Percentiles rank a stretch among this genome's conserved stretches.
Evolutionary conservation across 30 jellyfish, hydroid and myxozoan genomes (phyloP).

Genomic region (Aurelia aurita complex sp. Pacific): DNA sequence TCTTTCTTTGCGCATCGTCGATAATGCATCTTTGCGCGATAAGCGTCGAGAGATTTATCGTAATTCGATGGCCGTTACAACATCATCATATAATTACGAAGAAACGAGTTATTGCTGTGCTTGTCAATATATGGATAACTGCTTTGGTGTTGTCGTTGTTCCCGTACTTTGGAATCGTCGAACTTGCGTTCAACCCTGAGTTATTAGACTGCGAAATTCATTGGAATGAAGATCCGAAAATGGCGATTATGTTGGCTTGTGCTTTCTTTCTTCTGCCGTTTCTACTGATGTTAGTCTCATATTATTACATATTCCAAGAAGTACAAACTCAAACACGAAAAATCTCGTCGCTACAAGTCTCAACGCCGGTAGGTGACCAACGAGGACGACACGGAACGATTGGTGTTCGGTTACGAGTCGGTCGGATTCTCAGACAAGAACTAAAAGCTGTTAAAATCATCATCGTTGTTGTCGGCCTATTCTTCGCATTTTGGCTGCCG

Average conservation of each 20-base stretch:
- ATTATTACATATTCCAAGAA: slow-evolving; percentile 51
- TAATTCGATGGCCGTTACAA: slow-evolving; percentile 75
- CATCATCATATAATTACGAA: slow-evolving; percentile 47
- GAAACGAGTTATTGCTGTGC: slow-evolving; percentile 34
- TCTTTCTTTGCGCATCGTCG: slow-evolving; percentile 79
- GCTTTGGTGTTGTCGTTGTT: slow-evolving; percentile 74
- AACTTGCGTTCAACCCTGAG: slow-evolving; percentile 52
- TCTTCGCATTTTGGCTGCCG: slow-evolving; percentile 85
- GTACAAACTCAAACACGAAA: slow-evolving; percentile 71
- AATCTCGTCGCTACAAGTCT: slow-evolving; percentile 24
- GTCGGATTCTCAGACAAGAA: slow-evolving; percentile 63
- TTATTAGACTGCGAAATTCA: slow-evolving; percentile 78
- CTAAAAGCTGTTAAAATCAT: slow-evolving; percentile 81
- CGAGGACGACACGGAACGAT: not conserved
- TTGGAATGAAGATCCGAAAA: slow-evolving; percentile 55
- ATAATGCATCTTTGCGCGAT: slow-evolving; percentile 82
- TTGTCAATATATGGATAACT: slow-evolving; percentile 63
- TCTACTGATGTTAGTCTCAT: slow-evolving; percentile 57
- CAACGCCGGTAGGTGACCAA: slow-evolving; percentile 14
- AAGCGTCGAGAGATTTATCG: slow-evolving; percentile 81
- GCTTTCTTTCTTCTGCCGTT: slow-evolving; percentile 68
- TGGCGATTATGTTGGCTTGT: slow-evolving; percentile 52
- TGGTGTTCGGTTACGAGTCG: slow-evolving; percentile 27
- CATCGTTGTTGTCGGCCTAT: slow-evolving; percentile 83
- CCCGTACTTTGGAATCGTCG: slow-evolving; percentile 78